Base-by-base conservation (phyloP, 2,888 invertebrate species). In the Trachelus tabidus region DNA sequence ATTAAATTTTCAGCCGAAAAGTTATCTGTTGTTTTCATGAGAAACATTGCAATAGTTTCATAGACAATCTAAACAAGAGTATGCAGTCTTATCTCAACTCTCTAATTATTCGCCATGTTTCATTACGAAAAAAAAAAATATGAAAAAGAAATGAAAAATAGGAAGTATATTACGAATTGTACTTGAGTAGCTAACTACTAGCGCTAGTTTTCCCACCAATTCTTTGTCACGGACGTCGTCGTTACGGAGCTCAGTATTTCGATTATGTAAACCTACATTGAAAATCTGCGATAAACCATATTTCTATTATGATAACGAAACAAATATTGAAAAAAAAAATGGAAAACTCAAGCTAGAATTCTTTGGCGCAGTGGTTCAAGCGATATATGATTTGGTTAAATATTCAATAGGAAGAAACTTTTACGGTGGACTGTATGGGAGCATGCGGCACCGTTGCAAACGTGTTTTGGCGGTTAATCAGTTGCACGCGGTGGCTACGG, bases 391-490 rank as follows among this genome's bases (percentile, higher is more conserved):
- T 23, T 23, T 56, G 2, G 23, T 56, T 9, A 56, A 56, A 56
- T 56, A 56, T 56, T 23, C 9, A 56, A 23, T 56, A 23, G 23
- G 56, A 6, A 6, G 71, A 71, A 71, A 71, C 34, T 74, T 74
- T 35, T 12, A 12, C 0, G 30, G 74, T 35, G n/a, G 74, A 74
- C 34, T 74, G 74, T 74, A 74, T 35, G 23, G 30, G 30, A 37
- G 40, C 68, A n/a, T 34, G 76, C 74, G 34, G 34, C 81, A 81
- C 78, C 78, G 80, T 76, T 76, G 80, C 78, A 31, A 81, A 83
- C 84, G 83, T 86, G 86, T 90, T 91, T 91, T 91, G 91, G 91
- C 91, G 91, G 91, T 90, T 90, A 89, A 87, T 87, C 85, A 88
- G 90, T 89, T 87, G 89, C 90, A 90, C 90, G 90, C 90, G 90